A percentile compares a stretch with the other conserved stretches of the same genome.
phyloP scores from a whole-genome alignment of 1,140 invertebrate species.

The Bombus difficillimus region DNA sequence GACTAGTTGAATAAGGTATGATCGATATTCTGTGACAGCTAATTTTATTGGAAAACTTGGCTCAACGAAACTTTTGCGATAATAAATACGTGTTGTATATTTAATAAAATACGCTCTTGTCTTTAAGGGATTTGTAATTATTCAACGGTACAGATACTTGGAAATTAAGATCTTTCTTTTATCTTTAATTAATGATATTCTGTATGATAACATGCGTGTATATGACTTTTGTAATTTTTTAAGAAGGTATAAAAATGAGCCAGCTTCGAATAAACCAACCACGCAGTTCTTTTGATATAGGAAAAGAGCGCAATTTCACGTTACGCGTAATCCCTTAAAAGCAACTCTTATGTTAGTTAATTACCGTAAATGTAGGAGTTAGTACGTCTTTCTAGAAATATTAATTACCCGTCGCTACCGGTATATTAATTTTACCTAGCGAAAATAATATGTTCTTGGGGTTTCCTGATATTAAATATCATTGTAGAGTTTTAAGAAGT shows the following conservation, averaged over 20 bases:
- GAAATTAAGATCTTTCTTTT: neutral
- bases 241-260: neutral
- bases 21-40: too few species aligned
- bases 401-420: neutral
- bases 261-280: constrained; percentile 4
- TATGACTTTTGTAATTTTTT: neutral
- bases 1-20: too few species aligned
- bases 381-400: constrained; percentile 4
- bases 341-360: constrained; percentile 23
- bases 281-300: constrained; percentile 8
- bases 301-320: constrained; percentile 6
- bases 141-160: neutral
- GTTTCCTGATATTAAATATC: neutral
- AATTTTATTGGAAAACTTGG: neutral
- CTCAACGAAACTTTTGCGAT: neutral
- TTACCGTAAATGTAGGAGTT: neutral
- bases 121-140: neutral
- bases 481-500: neutral
- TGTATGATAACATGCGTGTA: neutral
- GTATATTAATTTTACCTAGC: neutral
- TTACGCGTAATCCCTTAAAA: constrained; percentile 6
- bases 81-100: neutral
- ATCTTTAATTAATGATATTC: neutral
- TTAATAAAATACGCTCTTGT: neutral
- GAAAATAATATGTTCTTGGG: neutral